Base-by-base conservation (phyloP, 2,113 vertebrate genomes). In the Perognathus longimembris region DNA sequence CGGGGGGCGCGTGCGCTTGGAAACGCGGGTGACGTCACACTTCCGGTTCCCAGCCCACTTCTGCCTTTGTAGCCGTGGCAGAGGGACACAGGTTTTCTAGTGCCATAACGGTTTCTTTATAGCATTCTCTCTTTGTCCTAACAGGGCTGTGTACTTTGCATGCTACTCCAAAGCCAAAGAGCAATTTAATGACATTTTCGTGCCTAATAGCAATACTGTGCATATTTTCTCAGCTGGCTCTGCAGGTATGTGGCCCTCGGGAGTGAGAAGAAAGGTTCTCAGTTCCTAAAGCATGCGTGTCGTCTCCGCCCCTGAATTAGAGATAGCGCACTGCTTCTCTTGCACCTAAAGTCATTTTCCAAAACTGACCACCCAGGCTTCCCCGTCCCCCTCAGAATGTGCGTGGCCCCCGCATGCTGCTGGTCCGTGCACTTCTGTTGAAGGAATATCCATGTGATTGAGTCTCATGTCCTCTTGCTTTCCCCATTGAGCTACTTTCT, bases 131-230 rank as follows among this genome's bases (percentile, higher is more conserved):
- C 59, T 92, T 76, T 92, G 82, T 94, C 85, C 73, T 78, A 17
- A 74, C 98, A 99, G 99, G 97, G 99, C 99, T 59, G 98, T 99
- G 94, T 99, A 99, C 96, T 99, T 99, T 97, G 99, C 98, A 2
- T 99, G 99, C 54, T 99, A 99, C 96, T 99, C 99, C 1, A 99
- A 99, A 97, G 98, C 99, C 88, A 99, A 99, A 97, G 99, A 99
- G 96, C 95, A 96, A 24, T 99, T 99, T 97, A 99, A 99, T 96
- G 97, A 98, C 85, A 69, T 99, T 92, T 99, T 99, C 45, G 99
- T 99, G 92, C 99, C 99, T 10, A 99, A 99, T 86, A 99, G 99
- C 97, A 99, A 99, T 73, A 9, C 95, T 3, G 99, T 99, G 88
- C 99, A 99, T 88, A 73, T 99, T 95, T 99, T 99, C 74, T 99